Evolutionary conservation across 2,888 invertebrate genomes (phyloP).

Genomic region (Fragum whitleyi): DNA sequence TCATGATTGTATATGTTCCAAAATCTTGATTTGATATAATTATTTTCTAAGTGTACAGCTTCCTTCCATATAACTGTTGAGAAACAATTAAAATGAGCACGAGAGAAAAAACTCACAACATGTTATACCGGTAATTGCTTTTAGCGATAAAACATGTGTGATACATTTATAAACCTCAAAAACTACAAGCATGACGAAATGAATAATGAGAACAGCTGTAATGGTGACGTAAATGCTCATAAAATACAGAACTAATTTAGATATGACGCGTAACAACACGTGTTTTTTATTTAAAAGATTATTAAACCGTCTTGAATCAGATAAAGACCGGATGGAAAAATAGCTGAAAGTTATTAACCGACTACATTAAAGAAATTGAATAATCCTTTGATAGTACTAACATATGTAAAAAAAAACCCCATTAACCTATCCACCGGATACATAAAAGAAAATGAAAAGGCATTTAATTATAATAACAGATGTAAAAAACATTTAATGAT

Average conservation of each 20-base stretch:
- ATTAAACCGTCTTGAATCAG: background rate
- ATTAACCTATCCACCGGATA: too few species aligned
- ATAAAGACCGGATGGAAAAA: conserved; percentile 2
- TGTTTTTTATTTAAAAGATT: background rate
- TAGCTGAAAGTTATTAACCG: background rate
- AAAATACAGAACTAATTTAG: background rate
- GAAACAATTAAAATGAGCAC: too few species aligned
- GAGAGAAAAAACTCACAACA: too few species aligned
- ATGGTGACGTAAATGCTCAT: background rate
- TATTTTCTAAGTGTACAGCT: too few species aligned
- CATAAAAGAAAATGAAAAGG: too few species aligned
- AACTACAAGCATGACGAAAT: conserved; percentile 4
- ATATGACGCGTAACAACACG: conserved; percentile 1
- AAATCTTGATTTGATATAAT: background rate
- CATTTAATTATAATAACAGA: too few species aligned
- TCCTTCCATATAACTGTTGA: too few species aligned
- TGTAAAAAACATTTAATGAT: too few species aligned
- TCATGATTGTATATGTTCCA: background rate
- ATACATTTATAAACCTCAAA: background rate
- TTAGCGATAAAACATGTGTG: background rate
- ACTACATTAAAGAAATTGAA: background rate
- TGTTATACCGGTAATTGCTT: too few species aligned
- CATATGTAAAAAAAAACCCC: too few species aligned
- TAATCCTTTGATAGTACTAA: too few species aligned
- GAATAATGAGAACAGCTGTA: conserved; percentile 3